Conservation (phyloP, 2,113 vertebrate genomes). For the Nerophis ophidion region DNA sequence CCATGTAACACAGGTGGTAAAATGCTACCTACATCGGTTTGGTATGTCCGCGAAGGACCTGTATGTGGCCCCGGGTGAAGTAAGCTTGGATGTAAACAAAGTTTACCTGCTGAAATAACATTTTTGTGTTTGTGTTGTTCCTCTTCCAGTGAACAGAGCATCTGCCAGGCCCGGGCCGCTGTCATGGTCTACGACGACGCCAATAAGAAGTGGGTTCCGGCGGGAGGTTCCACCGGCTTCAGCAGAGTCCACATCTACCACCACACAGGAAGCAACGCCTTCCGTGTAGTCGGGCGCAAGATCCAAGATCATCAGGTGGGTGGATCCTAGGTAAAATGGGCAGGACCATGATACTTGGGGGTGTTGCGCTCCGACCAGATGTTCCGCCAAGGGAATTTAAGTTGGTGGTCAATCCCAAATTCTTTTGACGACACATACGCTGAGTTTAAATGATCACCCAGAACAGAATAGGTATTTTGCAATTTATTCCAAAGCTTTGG, state of each 20-base stretch:
- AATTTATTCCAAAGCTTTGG: too few species aligned
- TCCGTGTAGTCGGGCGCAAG: constrained; percentile 96
- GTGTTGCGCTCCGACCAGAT: too few species aligned
- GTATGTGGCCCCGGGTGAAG: too few species aligned
- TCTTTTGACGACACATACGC: too few species aligned
- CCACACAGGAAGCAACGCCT: constrained; percentile 97
- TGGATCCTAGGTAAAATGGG: not conserved
- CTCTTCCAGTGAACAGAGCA: constrained; percentile 91
- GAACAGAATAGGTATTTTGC: too few species aligned
- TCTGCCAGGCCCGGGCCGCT: constrained; percentile 97
- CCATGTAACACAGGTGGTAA: too few species aligned
- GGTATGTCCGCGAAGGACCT: too few species aligned
- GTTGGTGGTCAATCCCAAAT: too few species aligned
- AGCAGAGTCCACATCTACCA: constrained; percentile 99
- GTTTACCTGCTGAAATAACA: not conserved
- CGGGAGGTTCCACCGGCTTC: constrained; percentile 94
- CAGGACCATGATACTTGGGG: too few species aligned
- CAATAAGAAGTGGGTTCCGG: constrained; percentile 99
- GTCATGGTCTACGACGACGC: constrained; percentile 98
- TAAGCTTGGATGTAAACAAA: not conserved
- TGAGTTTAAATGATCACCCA: too few species aligned
- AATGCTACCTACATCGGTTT: too few species aligned
- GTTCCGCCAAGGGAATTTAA: too few species aligned
- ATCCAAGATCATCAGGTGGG: constrained; percentile 98
- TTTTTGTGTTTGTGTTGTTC: constrained; percentile 18